A percentile compares a stretch with the other conserved stretches of the same genome.
Evolutionary conservation across 2,888 invertebrate species (phyloP).

Genomic region (Macaria liturata): DNA sequence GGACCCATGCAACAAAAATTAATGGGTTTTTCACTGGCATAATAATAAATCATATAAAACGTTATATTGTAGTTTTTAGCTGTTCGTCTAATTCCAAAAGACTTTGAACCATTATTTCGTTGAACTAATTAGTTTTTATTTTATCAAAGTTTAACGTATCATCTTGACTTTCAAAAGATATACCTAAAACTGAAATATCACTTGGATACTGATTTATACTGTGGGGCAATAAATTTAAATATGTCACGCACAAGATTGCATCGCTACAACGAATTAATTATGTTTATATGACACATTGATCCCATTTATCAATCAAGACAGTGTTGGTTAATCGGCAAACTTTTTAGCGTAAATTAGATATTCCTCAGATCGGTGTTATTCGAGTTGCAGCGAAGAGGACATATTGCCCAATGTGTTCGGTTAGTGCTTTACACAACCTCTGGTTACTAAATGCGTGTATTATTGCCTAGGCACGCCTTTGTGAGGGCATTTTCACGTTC

Average conservation of each 20-base stretch:
- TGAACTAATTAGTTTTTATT: too few relatives aligned
- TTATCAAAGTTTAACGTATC: too few relatives aligned
- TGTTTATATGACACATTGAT: slow-evolving; percentile 4
- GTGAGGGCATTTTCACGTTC: slow-evolving; percentile 42
- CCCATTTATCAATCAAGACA: slow-evolving; percentile 17
- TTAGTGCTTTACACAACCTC: slow-evolving; percentile 48
- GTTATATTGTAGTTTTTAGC: too few relatives aligned
- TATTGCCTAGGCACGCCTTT: slow-evolving; percentile 50
- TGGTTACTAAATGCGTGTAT: slow-evolving; percentile 42
- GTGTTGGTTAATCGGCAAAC: neutral
- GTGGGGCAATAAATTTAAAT: slow-evolving; percentile 1
- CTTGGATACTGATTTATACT: too few relatives aligned
- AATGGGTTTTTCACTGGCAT: too few relatives aligned
- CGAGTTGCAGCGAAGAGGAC: slow-evolving; percentile 17
- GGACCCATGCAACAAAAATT: too few relatives aligned
- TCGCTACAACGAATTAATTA: slow-evolving; percentile 1
- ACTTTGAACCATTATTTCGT: too few relatives aligned
- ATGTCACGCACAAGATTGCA: slow-evolving; percentile 10
- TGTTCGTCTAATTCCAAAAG: too few relatives aligned
- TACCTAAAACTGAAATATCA: too few relatives aligned
- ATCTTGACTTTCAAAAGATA: too few relatives aligned
- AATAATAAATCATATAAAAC: too few relatives aligned
- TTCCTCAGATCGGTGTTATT: slow-evolving; percentile 9
- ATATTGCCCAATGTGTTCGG: slow-evolving; percentile 44
- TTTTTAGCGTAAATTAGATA: slow-evolving; percentile 10